Percentiles rank a stretch among this genome's conserved stretches.
These are phyloP conservation scores for Phenganax stokvisi DNA, from an alignment of 92 coral and sea anemone species.

Conservation along the genomic window DNA sequence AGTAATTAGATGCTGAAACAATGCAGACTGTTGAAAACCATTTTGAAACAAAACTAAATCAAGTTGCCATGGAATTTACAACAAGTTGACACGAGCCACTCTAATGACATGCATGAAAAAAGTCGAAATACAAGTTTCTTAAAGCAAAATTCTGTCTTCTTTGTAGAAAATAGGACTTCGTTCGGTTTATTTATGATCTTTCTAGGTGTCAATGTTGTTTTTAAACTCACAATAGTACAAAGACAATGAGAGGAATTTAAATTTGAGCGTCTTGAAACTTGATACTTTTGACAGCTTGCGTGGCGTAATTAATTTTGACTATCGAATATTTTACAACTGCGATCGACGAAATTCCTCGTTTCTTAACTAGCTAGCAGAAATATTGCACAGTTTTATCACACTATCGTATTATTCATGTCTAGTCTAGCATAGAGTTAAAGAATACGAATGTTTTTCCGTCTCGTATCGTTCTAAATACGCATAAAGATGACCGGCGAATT, in stretches of 20 bases:
- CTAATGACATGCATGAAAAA: neutral
- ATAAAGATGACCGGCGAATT: constrained; percentile 12
- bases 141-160: neutral
- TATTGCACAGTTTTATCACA: neutral
- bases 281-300: constrained; percentile 16
- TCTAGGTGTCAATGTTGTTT: neutral
- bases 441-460: neutral
- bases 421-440: neutral
- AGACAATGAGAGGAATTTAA: neutral
- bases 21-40: neutral
- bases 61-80: constrained; percentile 30
- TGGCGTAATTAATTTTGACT: constrained; percentile 10
- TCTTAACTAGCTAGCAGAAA: neutral
- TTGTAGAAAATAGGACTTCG: neutral
- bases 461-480: neutral
- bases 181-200: neutral
- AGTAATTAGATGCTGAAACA: constrained; percentile 21
- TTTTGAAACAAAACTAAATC: too few species aligned
- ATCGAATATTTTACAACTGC: constrained; percentile 4
- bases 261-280: constrained; percentile 1
- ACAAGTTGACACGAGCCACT: neutral
- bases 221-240: neutral
- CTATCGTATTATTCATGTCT: neutral
- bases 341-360: neutral
- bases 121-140: neutral